Base-by-base conservation (phyloP, 2,113 vertebrate genomes). In the Rostratula benghalensis region DNA sequence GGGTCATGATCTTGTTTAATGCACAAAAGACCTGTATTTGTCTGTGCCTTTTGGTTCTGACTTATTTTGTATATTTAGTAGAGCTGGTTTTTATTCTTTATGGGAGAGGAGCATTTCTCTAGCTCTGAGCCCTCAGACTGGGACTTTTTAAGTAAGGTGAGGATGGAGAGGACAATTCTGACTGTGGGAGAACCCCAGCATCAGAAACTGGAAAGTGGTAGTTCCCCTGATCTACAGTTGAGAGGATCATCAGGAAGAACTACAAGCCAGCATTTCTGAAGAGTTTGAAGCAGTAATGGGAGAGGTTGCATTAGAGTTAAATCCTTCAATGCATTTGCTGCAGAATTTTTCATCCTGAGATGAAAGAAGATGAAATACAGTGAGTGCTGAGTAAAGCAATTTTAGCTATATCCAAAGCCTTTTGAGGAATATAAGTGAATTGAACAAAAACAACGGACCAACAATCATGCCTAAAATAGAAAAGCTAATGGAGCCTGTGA, bases 401-500 rank as follows among this genome's bases (percentile, higher is more conserved):
- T 65, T 75, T 87, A 39, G 25, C 73, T 92, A 83, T 93, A 90
- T 89, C 76, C 57, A 65, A 46, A 78, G 30, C 33, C 48, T 93
- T 86, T 76, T 68, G 83, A 90, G 77, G 71, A 95, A 78, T 90
- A 78, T 43, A 77, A 81, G 41, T 14, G 57, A 87, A 61, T 92
- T 63, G 53, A 30, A 54, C 31, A 30, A 19, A 7, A 35, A 57
- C 60, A 19, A 59, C 21, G 25, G 73, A 28, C 18, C 43, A 70
- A 70, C 28, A 73, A 21, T 33, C 9, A 73, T 53, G 57, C 68
- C 89, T 83, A 33, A 80, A 93, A 91, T 67, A 81, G 53, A 67
- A 73, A 54, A 68, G 17, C 48, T 70, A 35, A 22, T 30, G 12
- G 30, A 74, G 18, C 31, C 65, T 91, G 11, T 64, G 31, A 70